These are phyloP conservation scores for Gymnorhina tibicen DNA, from an alignment of 2,113 vertebrate species.

Conservation along the genomic window DNA sequence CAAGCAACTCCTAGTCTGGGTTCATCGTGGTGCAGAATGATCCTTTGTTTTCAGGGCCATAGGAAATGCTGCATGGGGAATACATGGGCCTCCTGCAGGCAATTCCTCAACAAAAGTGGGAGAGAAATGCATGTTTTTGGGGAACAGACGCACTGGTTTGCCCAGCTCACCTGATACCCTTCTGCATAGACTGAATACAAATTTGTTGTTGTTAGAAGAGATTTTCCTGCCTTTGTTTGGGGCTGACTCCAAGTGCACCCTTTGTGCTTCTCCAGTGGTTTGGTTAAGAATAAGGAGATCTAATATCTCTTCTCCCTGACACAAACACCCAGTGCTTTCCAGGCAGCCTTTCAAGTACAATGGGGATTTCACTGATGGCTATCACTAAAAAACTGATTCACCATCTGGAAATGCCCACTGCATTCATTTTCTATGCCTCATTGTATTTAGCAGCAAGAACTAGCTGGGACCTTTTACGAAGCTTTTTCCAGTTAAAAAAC, in stretches of 20 bases:
- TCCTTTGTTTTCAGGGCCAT: not conserved
- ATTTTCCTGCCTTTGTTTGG: not conserved
- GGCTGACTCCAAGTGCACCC: not conserved
- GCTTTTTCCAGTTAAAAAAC: not conserved
- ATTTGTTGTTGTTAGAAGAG: not conserved
- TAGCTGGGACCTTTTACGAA: not conserved
- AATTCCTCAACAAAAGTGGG: not conserved
- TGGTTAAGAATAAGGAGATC: not conserved
- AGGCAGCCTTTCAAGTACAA: not conserved
- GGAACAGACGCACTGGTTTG: not conserved
- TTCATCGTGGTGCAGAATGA: not conserved
- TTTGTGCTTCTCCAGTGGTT: not conserved
- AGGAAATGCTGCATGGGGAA: not conserved
- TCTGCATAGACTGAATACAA: not conserved
- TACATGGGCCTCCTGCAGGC: not conserved
- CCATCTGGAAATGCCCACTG: not conserved
- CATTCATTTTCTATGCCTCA: not conserved
- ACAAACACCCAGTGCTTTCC: not conserved
- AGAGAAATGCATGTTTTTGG: not conserved
- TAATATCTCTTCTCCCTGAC: not conserved
- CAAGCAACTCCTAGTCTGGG: not conserved
- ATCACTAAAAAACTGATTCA: not conserved
- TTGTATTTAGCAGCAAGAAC: not conserved
- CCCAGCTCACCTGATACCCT: not conserved
- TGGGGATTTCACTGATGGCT: conserved; percentile 13